A percentile compares a stretch with the other conserved stretches of the same genome.
Conservation (phyloP, 1,140 invertebrate species). For the Drosophila teissieri region DNA sequence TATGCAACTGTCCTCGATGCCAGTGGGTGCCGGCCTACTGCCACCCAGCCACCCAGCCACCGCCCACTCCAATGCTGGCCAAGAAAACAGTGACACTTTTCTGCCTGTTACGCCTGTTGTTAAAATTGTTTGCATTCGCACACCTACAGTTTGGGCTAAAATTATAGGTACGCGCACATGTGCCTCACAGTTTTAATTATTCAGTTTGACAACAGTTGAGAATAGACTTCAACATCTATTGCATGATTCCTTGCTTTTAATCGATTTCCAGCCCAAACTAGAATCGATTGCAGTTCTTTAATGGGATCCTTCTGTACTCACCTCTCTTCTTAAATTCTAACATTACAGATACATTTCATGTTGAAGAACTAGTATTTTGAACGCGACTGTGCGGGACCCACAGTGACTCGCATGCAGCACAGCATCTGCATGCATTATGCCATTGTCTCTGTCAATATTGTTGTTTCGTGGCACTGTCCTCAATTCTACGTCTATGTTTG, state of each 20-base stretch:
- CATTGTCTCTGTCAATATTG: slow-evolving; percentile 79
- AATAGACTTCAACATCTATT: not conserved
- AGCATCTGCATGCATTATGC: slow-evolving; percentile 75
- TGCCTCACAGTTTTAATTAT: too few relatives aligned
- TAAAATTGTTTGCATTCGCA: slow-evolving; percentile 70
- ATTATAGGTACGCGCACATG: too few relatives aligned
- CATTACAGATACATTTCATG: not conserved
- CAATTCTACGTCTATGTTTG: slow-evolving; percentile 21
- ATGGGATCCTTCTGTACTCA: too few relatives aligned
- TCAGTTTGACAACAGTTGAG: not conserved
- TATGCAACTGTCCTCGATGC: slow-evolving; percentile 64
- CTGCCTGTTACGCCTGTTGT: slow-evolving; percentile 79
- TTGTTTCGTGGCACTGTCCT: slow-evolving; percentile 61
- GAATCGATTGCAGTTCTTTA: too few relatives aligned
- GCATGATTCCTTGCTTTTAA: too few relatives aligned
- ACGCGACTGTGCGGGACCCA: slow-evolving; percentile 15
- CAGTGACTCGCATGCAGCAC: slow-evolving; percentile 38
- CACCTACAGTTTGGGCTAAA: not conserved
- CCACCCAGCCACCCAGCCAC: slow-evolving; percentile 1
- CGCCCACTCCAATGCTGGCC: slow-evolving; percentile 55
- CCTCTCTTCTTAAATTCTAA: too few relatives aligned
- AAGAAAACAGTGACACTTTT: slow-evolving; percentile 81
- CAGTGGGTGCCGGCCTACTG: slow-evolving; percentile 10
- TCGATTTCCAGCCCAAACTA: too few relatives aligned
- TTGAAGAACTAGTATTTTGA: not conserved